Evolutionary conservation across 2,888 invertebrate genomes (phyloP).

Genomic region (Cosmia trapezina): DNA sequence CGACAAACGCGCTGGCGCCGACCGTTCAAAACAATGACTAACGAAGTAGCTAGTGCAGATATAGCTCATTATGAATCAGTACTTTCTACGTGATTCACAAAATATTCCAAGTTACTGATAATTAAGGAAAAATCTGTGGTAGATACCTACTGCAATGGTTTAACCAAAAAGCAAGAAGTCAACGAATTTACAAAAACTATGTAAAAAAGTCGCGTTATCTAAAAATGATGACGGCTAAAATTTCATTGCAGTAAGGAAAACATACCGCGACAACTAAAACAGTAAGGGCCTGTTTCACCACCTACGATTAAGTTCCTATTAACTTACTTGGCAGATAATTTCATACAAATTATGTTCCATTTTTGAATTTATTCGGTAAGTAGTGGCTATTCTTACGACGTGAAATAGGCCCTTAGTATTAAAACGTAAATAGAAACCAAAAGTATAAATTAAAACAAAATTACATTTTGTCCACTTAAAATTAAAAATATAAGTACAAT

Average conservation of each 20-base stretch:
- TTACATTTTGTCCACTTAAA: conserved; percentile 48
- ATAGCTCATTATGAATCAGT: no score
- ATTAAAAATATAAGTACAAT: conserved; percentile 47
- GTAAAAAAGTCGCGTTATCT: not conserved
- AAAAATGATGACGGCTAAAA: not conserved
- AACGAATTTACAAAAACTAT: not conserved
- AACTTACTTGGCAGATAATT: no score
- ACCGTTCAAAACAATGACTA: not conserved
- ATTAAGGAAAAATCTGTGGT: not conserved
- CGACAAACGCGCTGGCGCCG: not conserved
- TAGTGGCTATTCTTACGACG: no score
- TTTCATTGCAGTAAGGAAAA: not conserved
- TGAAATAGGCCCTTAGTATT: no score
- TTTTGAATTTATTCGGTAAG: no score
- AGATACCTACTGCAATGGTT: not conserved
- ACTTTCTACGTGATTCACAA: not conserved
- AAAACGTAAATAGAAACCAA: conserved; percentile 31
- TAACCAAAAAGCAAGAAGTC: not conserved
- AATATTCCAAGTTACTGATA: not conserved
- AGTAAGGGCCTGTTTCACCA: no score
- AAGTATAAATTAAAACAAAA: conserved; percentile 27
- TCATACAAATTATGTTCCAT: no score
- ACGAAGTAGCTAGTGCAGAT: no score
- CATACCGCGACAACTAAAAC: no score
- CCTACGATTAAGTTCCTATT: no score